phyloP scores from a whole-genome alignment of 1,140 invertebrate species.

The Zophobas atratus region DNA sequence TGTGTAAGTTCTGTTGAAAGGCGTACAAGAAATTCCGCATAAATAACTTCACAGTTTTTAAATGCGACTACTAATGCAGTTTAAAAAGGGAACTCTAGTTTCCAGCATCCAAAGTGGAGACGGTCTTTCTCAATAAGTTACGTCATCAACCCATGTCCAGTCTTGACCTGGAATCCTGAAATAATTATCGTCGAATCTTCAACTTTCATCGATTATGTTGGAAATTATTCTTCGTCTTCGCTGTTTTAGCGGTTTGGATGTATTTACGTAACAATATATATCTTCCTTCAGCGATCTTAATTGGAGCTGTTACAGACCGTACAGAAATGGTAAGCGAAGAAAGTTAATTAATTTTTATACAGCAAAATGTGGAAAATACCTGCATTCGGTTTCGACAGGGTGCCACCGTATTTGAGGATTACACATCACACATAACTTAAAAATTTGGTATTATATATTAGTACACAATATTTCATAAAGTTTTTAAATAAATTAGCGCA shows the following conservation, averaged over 20 bases:
- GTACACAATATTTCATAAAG: no score
- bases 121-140: constrained; percentile 12
- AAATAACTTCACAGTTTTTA: neutral
- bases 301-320: constrained; percentile 1
- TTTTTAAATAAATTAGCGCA: no score
- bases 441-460: no score
- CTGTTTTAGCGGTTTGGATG: constrained; percentile 2
- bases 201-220: constrained; percentile 36
- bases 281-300: neutral
- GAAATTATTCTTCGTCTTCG: constrained; percentile 7
- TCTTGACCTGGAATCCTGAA: constrained; percentile 36
- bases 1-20: neutral
- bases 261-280: constrained; percentile 23
- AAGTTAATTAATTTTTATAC: no score
- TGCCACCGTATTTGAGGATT: no score
- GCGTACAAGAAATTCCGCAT: neutral
- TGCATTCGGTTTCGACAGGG: no score
- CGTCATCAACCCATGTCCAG: constrained; percentile 11
- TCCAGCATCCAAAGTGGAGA: constrained; percentile 17
- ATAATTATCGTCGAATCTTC: constrained; percentile 35
- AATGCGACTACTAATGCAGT: neutral
- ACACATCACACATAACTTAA: no score
- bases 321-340: neutral
- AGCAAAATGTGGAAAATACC: no score
- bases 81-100: constrained; percentile 11